These are phyloP conservation scores for Cyprinodon variegatus DNA, from an alignment of 2,113 vertebrate genomes.

Conservation along the genomic window DNA sequence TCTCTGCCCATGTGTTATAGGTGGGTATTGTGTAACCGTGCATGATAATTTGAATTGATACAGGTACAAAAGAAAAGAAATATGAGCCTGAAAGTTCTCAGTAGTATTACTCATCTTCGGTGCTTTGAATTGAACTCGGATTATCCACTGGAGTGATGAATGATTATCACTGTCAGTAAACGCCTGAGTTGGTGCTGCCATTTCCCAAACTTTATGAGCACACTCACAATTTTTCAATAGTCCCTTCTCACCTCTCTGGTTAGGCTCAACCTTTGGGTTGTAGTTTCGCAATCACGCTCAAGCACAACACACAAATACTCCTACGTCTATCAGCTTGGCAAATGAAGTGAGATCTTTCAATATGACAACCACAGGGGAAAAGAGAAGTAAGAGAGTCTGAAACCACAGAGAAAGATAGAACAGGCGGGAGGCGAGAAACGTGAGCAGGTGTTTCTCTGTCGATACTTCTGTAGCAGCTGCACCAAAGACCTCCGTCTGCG, in stretches of 20 bases:
- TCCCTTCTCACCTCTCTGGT: constrained; percentile 31
- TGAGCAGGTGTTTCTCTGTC: constrained; percentile 74
- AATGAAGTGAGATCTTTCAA: constrained; percentile 77
- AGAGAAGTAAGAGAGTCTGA: constrained; percentile 60
- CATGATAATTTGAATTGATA: constrained; percentile 28
- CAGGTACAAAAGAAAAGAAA: not conserved
- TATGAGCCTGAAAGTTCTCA: constrained; percentile 10
- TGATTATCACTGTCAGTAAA: constrained; percentile 50
- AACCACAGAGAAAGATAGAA: constrained; percentile 61
- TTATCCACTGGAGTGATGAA: constrained; percentile 8
- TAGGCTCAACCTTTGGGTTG: constrained; percentile 29
- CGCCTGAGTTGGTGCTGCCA: constrained; percentile 22
- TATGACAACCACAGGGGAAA: constrained; percentile 73
- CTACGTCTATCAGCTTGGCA: constrained; percentile 56
- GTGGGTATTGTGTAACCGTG: constrained; percentile 56
- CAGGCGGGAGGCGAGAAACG: constrained; percentile 69
- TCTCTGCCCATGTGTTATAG: constrained; percentile 45
- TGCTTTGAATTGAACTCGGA: constrained; percentile 23
- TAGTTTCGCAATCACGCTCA: constrained; percentile 58
- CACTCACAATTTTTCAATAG: constrained; percentile 29
- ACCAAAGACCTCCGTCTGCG: constrained; percentile 42
- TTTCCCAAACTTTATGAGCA: constrained; percentile 43
- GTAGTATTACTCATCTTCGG: constrained; percentile 11
- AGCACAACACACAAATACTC: constrained; percentile 23
- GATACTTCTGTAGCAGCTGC: constrained; percentile 62